phyloP scores from a whole-genome alignment of 1,140 invertebrate genomes.

The Andricus grossulariae region DNA sequence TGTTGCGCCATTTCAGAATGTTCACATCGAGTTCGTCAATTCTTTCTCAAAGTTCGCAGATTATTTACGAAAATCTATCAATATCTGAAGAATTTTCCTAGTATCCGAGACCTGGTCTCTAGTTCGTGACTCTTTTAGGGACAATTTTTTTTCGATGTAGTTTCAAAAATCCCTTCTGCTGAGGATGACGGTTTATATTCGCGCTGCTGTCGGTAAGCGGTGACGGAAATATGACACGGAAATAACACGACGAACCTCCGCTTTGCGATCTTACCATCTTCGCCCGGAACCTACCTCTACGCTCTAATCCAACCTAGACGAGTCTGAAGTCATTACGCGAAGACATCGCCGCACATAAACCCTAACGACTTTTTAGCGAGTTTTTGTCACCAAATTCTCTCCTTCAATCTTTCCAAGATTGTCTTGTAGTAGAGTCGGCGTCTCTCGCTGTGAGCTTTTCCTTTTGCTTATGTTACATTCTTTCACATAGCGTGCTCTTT shows the following conservation, averaged over 20 bases:
- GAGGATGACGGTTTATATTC: background rate
- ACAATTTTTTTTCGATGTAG: too few species aligned
- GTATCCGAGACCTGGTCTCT: too few species aligned
- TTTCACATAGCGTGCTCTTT: too few species aligned
- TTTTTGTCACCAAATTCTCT: conserved; percentile 48
- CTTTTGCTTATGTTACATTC: too few species aligned
- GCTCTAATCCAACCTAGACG: background rate
- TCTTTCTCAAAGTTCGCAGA: too few species aligned
- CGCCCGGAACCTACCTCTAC: background rate
- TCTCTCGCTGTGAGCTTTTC: too few species aligned
- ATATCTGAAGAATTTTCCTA: too few species aligned
- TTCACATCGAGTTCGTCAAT: too few species aligned
- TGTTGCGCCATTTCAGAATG: too few species aligned
- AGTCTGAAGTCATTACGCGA: conserved; percentile 28
- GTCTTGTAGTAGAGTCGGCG: conserved; percentile 67
- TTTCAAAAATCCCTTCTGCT: background rate
- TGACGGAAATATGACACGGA: background rate
- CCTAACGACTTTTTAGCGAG: conserved; percentile 72
- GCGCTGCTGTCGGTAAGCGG: background rate
- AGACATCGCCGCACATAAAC: conserved; percentile 65
- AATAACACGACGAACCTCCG: background rate
- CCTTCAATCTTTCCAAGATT: conserved; percentile 63
- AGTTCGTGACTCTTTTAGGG: too few species aligned
- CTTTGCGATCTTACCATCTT: background rate
- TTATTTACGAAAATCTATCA: too few species aligned